Percentiles rank a stretch among this genome's conserved stretches.
Evolutionary conservation across 2,888 invertebrate genomes (phyloP).

Genomic region (Drepanosiphum platanoidis): DNA sequence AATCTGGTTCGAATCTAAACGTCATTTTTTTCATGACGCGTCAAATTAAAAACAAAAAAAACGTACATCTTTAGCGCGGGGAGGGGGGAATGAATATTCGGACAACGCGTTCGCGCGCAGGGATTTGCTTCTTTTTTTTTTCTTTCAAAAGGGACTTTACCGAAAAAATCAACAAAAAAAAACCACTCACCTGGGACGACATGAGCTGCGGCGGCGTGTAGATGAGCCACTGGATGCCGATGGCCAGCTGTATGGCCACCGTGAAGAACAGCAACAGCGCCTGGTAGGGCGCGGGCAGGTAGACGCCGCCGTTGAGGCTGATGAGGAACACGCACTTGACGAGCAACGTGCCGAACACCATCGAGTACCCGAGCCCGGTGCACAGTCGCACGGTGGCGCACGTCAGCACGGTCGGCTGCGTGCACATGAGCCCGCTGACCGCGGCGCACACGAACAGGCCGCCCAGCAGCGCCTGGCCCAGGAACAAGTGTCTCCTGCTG

Average conservation of each 20-base stretch:
- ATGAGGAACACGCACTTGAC: slow-evolving; percentile 94
- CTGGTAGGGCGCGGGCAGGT: slow-evolving; percentile 92
- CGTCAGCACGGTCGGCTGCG: slow-evolving; percentile 80
- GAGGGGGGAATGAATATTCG: too few relatives aligned
- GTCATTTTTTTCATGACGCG: too few relatives aligned
- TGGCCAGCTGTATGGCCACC: slow-evolving; percentile 87
- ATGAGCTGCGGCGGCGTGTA: slow-evolving; percentile 77
- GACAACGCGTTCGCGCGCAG: too few relatives aligned
- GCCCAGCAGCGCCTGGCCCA: slow-evolving; percentile 86
- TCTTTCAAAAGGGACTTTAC: too few relatives aligned
- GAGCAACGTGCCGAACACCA: slow-evolving; percentile 89
- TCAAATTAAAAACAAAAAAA: too few relatives aligned
- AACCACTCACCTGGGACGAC: slow-evolving; percentile 63
- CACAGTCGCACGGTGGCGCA: slow-evolving; percentile 86
- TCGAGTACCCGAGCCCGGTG: slow-evolving; percentile 79
- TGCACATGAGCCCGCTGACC: slow-evolving; percentile 80
- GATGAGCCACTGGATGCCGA: slow-evolving; percentile 85
- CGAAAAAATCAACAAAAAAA: too few relatives aligned
- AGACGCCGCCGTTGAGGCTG: slow-evolving; percentile 89
- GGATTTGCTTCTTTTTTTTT: too few relatives aligned
- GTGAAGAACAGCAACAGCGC: slow-evolving; percentile 87
- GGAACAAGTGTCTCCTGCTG: slow-evolving; percentile 83
- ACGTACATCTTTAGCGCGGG: too few relatives aligned
- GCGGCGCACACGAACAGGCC: slow-evolving; percentile 85
- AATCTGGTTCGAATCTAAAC: too few relatives aligned